These are phyloP conservation scores for Mormyrus iriodes DNA, from an alignment of 2,113 vertebrate species.

Conservation along the genomic window DNA sequence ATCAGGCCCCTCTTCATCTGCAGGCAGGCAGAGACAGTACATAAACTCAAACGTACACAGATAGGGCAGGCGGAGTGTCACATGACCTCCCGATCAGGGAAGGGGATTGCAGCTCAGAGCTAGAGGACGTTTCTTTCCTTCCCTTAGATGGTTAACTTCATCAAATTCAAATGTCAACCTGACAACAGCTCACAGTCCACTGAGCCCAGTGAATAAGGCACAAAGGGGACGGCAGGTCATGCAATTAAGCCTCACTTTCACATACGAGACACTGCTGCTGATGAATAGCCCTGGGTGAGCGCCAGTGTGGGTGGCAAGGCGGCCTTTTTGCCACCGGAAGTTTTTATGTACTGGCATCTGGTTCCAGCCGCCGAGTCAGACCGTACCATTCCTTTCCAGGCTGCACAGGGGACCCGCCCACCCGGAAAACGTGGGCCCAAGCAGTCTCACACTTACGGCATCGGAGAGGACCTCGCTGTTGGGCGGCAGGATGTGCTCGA, in stretches of 20 bases:
- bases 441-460: constrained; percentile 65
- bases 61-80: neutral
- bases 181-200: neutral
- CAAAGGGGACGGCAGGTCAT: neutral
- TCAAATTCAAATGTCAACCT: neutral
- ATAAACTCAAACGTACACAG: neutral
- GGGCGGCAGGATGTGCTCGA: constrained; percentile 89
- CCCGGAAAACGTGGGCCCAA: neutral
- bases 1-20: constrained; percentile 97
- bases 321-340: neutral
- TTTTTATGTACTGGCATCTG: neutral
- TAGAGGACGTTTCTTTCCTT: neutral
- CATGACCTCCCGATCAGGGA: neutral
- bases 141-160: neutral
- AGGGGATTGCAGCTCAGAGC: neutral
- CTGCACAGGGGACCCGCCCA: neutral
- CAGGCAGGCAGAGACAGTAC: constrained; percentile 2
- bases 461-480: constrained; percentile 87
- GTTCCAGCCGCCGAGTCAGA: neutral
- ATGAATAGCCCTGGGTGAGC: neutral
- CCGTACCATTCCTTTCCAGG: neutral
- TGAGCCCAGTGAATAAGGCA: neutral
- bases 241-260: neutral
- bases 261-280: neutral
- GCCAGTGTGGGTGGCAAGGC: neutral